phyloP scores from a whole-genome alignment of 2,888 invertebrate species.

The Philopedon plagiatum region DNA sequence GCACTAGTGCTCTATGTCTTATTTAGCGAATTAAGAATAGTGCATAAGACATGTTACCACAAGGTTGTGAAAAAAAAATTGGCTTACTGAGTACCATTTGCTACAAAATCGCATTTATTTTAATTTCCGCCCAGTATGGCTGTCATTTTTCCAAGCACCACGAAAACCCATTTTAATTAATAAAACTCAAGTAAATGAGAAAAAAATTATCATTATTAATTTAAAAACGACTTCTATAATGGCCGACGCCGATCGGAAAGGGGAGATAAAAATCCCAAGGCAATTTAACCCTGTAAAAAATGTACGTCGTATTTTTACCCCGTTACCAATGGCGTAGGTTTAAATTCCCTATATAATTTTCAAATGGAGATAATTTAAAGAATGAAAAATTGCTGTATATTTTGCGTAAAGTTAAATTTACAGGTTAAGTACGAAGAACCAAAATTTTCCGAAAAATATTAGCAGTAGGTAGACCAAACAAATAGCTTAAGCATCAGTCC shows the following conservation, averaged over 20 bases:
- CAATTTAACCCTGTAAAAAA: constrained; percentile 31
- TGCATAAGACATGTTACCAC: no score
- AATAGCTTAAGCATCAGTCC: no score
- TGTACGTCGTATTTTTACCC: constrained; percentile 17
- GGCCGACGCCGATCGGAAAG: constrained; percentile 37
- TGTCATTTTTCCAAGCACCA: neutral
- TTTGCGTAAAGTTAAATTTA: no score
- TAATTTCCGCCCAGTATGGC: neutral
- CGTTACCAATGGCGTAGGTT: neutral
- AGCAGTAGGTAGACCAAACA: no score
- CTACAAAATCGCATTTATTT: neutral
- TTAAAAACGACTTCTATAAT: constrained; percentile 43
- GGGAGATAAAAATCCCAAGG: constrained; percentile 43
- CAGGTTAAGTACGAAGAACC: no score
- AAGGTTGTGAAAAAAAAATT: neutral
- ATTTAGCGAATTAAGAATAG: no score
- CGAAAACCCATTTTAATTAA: constrained; percentile 38
- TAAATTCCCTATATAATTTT: no score
- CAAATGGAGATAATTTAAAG: no score
- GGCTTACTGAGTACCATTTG: neutral
- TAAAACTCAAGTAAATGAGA: constrained; percentile 35
- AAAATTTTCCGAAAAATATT: no score
- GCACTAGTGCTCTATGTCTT: no score
- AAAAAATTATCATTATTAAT: constrained; percentile 47
- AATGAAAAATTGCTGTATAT: no score